These are phyloP conservation scores for Aricia artaxerxes DNA, from an alignment of 2,888 invertebrate species.

Conservation along the genomic window DNA sequence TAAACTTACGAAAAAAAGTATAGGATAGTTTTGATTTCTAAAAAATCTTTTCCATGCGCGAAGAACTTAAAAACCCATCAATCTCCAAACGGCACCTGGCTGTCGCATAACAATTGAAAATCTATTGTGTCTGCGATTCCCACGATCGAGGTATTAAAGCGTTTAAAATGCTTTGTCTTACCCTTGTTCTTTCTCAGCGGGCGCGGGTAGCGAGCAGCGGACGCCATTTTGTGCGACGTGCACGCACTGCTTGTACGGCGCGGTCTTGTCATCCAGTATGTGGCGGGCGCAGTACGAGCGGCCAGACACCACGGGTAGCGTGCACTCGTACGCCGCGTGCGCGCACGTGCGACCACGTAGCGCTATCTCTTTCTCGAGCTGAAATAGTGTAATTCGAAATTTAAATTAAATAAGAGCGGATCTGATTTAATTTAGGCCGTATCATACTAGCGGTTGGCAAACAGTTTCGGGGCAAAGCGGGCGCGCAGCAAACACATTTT, in stretches of 20 bases:
- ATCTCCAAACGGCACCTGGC: too few species aligned
- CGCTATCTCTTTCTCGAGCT: constrained; percentile 83
- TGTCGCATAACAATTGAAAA: too few species aligned
- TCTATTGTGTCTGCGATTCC: too few species aligned
- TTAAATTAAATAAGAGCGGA: background rate
- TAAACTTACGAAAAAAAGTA: too few species aligned
- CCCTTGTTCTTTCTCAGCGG: constrained; percentile 62
- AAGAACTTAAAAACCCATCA: too few species aligned
- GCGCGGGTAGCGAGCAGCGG: constrained; percentile 89
- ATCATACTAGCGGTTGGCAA: too few species aligned
- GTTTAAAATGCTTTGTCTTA: constrained; percentile 41
- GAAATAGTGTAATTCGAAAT: constrained; percentile 42
- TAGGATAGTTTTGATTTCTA: too few species aligned
- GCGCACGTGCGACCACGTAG: constrained; percentile 82
- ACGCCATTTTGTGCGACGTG: constrained; percentile 84
- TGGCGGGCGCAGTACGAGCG: constrained; percentile 90
- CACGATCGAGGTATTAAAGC: too few species aligned
- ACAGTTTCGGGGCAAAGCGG: too few species aligned
- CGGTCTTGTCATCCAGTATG: constrained; percentile 88
- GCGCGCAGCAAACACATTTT: too few species aligned
- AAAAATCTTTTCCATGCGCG: too few species aligned
- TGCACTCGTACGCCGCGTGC: constrained; percentile 84
- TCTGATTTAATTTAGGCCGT: too few species aligned
- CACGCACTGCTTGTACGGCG: constrained; percentile 91
- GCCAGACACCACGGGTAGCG: constrained; percentile 84